Evolutionary conservation across 1,140 invertebrate genomes (phyloP).

Genomic region (Phortica variegata): DNA sequence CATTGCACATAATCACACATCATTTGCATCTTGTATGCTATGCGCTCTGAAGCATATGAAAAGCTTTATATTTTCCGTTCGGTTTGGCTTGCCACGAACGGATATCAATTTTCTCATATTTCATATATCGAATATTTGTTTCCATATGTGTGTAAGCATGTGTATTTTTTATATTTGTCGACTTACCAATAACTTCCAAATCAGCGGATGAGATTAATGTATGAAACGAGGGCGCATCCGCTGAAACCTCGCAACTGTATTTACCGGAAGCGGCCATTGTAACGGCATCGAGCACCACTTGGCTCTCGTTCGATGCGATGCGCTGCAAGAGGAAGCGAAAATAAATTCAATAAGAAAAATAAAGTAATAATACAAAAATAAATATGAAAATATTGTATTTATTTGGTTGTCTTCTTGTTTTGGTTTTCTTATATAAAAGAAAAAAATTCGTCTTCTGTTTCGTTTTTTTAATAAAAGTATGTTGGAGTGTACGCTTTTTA

Average conservation of each 20-base stretch:
- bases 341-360: slow-evolving; percentile 4
- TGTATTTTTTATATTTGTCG: slow-evolving; percentile 10
- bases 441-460: slow-evolving; percentile 20
- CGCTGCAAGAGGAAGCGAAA: slow-evolving; percentile 55
- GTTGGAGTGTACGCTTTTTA: slow-evolving; percentile 19
- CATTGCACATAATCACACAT: too few species aligned
- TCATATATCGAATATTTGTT: not conserved
- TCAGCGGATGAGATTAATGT: slow-evolving; percentile 70
- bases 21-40: too few species aligned
- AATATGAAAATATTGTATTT: not conserved
- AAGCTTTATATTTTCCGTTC: too few species aligned
- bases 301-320: slow-evolving; percentile 64
- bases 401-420: too few species aligned
- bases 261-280: slow-evolving; percentile 65
- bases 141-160: not conserved
- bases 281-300: slow-evolving; percentile 63
- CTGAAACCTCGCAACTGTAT: slow-evolving; percentile 81
- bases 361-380: not conserved
- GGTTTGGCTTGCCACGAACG: too few species aligned
- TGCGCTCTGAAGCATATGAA: too few species aligned
- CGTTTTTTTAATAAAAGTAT: slow-evolving; percentile 8
- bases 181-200: slow-evolving; percentile 76
- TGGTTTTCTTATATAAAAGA: slow-evolving; percentile 13
- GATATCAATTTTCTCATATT: slow-evolving; percentile 5
- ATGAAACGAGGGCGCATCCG: slow-evolving; percentile 82